A percentile compares a stretch with the other conserved stretches of the same genome.
Evolutionary conservation across 2,113 vertebrate genomes (phyloP).

Genomic region (Toxostoma redivivum): DNA sequence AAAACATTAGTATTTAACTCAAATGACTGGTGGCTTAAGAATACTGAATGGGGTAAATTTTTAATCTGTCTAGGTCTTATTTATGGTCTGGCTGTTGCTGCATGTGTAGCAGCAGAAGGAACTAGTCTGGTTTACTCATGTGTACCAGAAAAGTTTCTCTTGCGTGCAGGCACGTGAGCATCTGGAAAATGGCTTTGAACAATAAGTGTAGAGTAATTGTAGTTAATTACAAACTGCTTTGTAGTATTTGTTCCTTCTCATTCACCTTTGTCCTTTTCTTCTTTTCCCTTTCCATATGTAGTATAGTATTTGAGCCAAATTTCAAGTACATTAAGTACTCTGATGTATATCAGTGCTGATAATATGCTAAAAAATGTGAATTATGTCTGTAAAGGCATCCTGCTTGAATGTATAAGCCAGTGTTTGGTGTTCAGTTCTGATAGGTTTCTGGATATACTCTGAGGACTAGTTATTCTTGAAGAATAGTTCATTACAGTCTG

Average conservation of each 20-base stretch:
- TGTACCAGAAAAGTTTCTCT: not conserved
- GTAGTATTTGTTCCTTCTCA: not conserved
- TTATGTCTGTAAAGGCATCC: not conserved
- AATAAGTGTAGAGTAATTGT: fast-evolving
- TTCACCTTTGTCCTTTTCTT: not conserved
- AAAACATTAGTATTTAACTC: not conserved
- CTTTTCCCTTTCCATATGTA: not conserved
- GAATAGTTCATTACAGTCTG: not conserved
- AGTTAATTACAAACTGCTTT: not conserved
- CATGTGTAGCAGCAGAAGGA: not conserved
- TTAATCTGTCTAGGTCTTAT: not conserved
- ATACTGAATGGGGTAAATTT: not conserved
- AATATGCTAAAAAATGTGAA: not conserved
- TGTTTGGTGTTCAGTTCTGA: not conserved
- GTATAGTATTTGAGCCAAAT: not conserved
- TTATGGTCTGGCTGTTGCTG: not conserved
- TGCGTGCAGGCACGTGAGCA: not conserved
- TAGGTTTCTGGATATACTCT: not conserved
- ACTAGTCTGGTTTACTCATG: not conserved
- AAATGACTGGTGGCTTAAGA: not conserved
- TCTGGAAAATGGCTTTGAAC: not conserved
- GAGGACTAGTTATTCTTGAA: not conserved
- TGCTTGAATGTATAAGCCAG: not conserved
- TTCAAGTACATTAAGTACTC: not conserved
- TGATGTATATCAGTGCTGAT: not conserved